Percentiles rank a stretch among this genome's conserved stretches.
Conservation (phyloP, 2,888 invertebrate genomes). For the Scaeva pyrastri region DNA sequence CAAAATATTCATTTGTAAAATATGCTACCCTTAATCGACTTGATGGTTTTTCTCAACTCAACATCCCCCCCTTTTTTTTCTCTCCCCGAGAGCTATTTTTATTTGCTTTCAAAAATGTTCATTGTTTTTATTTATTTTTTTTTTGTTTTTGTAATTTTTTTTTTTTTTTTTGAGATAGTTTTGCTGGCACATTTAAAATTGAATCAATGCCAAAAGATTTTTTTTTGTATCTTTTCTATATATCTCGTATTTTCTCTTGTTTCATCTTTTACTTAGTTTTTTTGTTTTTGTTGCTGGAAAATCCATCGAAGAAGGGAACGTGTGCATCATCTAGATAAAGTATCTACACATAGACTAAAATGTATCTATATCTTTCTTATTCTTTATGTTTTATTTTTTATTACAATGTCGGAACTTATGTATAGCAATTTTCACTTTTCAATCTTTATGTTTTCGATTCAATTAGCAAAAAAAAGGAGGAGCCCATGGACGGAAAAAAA, state of each 20-base stretch:
- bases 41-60: neutral
- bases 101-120: constrained; percentile 16
- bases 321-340: constrained; percentile 21
- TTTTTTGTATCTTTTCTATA: neutral
- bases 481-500: neutral
- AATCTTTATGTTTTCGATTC: constrained; percentile 15
- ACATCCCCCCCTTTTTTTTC: neutral
- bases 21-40: constrained; percentile 18
- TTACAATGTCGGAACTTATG: neutral
- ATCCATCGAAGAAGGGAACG: constrained; percentile 5
- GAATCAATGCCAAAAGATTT: constrained; percentile 35
- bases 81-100: constrained; percentile 19
- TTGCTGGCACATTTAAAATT: constrained; percentile 43
- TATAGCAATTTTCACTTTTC: constrained; percentile 21
- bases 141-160: neutral
- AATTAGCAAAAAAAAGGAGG: neutral
- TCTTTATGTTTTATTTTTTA: neutral
- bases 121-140: constrained; percentile 24
- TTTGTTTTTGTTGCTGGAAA: constrained; percentile 13
- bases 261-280: neutral
- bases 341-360: neutral
- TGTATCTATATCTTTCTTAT: neutral
- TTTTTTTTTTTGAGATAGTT: constrained; percentile 13
- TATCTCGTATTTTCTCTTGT: constrained; percentile 3
- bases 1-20: neutral